These are phyloP conservation scores for Jordanella pulchra DNA, from an alignment of 2,797 vertebrate genomes.

Conservation along the genomic window DNA sequence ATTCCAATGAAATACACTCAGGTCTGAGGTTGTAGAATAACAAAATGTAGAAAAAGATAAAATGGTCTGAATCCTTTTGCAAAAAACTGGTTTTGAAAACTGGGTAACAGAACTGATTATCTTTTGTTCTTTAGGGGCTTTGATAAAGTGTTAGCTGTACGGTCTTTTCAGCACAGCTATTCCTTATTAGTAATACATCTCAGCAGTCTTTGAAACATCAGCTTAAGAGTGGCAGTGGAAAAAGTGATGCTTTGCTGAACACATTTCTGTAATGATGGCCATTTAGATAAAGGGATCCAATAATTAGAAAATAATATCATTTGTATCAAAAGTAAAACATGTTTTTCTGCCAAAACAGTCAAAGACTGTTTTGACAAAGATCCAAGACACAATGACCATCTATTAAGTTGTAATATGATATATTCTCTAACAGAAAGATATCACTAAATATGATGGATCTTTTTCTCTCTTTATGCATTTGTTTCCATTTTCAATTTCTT, in stretches of 20 bases:
- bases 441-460: conserved; percentile 35
- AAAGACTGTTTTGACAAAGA: conserved; percentile 44
- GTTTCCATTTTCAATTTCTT: conserved; percentile 34
- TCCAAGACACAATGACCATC: conserved; percentile 42
- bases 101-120: conserved; percentile 17
- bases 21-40: not conserved
- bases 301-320: conserved; percentile 67
- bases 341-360: conserved; percentile 52
- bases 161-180: conserved; percentile 37
- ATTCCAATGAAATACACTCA: not conserved
- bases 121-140: conserved; percentile 47
- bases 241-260: conserved; percentile 59
- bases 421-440: conserved; percentile 45
- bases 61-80: conserved; percentile 5
- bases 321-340: conserved; percentile 71
- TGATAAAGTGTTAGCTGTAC: conserved; percentile 32
- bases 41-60: not conserved
- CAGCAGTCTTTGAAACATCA: conserved; percentile 29
- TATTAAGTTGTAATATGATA: conserved; percentile 38
- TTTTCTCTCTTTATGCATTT: not conserved
- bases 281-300: conserved; percentile 72
- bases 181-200: conserved; percentile 48
- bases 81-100: conserved; percentile 27
- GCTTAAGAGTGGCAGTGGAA: conserved; percentile 50
- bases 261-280: conserved; percentile 66